Evolutionary conservation across 2,888 invertebrate genomes (phyloP).

Genomic region (Lithophane socia): DNA sequence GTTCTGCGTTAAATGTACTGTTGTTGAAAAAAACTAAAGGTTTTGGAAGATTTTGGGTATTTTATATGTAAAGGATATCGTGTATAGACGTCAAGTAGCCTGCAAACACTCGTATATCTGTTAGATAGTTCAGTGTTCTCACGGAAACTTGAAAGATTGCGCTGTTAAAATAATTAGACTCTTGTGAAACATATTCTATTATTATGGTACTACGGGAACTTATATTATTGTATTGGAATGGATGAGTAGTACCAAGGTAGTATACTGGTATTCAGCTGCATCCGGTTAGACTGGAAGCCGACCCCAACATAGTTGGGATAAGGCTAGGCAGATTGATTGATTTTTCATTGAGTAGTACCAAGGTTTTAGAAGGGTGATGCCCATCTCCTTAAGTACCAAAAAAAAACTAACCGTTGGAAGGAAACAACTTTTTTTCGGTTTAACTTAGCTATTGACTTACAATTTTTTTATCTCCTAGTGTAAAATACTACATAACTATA

Average conservation of each 20-base stretch:
- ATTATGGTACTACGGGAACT: conserved; percentile 13
- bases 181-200: conserved; percentile 27
- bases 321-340: too few relatives aligned
- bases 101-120: conserved; percentile 45
- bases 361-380: background rate
- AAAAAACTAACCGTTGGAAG: too few relatives aligned
- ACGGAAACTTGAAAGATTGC: conserved; percentile 34
- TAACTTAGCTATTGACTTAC: too few relatives aligned
- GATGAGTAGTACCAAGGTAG: background rate
- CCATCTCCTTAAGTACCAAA: too few relatives aligned
- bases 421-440: too few relatives aligned
- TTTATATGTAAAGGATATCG: conserved; percentile 41
- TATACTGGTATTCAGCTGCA: too few relatives aligned
- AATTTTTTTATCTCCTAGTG: too few relatives aligned
- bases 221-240: conserved; percentile 14
- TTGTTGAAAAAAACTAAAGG: conserved; percentile 18
- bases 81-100: conserved; percentile 34
- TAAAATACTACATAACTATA: too few relatives aligned
- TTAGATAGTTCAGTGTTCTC: conserved; percentile 30
- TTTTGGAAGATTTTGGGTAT: conserved; percentile 34
- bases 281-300: too few relatives aligned
- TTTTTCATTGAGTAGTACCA: too few relatives aligned
- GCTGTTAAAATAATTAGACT: conserved; percentile 43
- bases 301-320: too few relatives aligned
- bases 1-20: conserved; percentile 39